These are phyloP conservation scores for Capitulum mitella DNA, from an alignment of 2,888 invertebrate genomes.

Conservation along the genomic window DNA sequence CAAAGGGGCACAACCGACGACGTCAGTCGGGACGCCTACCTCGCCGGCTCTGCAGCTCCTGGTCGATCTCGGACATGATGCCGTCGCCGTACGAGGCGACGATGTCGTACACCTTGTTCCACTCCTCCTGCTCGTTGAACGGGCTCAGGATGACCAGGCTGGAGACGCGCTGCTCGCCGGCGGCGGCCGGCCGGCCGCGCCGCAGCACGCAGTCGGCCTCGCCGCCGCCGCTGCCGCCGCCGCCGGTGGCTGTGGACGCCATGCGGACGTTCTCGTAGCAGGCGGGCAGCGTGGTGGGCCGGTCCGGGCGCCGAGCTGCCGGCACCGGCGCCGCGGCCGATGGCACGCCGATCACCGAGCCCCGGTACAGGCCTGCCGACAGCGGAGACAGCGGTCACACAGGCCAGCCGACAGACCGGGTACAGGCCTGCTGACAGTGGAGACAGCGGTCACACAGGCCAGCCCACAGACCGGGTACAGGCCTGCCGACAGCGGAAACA, in stretches of 20 bases:
- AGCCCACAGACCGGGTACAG: too few relatives aligned
- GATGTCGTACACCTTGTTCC: constrained; percentile 92
- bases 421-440: too few relatives aligned
- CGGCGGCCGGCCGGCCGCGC: background rate
- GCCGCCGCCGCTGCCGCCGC: background rate
- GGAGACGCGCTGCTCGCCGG: constrained; percentile 24
- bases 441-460: too few relatives aligned
- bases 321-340: constrained; percentile 28
- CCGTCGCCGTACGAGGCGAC: constrained; percentile 89
- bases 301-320: constrained; percentile 38
- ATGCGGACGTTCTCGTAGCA: constrained; percentile 24
- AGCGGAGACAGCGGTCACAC: too few relatives aligned
- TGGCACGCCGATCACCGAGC: background rate
- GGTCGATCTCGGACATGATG: constrained; percentile 62
- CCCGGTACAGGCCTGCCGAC: constrained; percentile 3
- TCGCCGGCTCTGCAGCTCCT: constrained; percentile 65
- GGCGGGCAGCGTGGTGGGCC: constrained; percentile 38
- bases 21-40: constrained; percentile 54
- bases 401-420: too few relatives aligned
- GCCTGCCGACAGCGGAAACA: too few relatives aligned
- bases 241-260: background rate
- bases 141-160: constrained; percentile 59
- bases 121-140: constrained; percentile 90
- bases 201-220: background rate
- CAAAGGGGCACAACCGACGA: too few relatives aligned